phyloP scores from a whole-genome alignment of 2,888 invertebrate species.

The Tridacna crocea region DNA sequence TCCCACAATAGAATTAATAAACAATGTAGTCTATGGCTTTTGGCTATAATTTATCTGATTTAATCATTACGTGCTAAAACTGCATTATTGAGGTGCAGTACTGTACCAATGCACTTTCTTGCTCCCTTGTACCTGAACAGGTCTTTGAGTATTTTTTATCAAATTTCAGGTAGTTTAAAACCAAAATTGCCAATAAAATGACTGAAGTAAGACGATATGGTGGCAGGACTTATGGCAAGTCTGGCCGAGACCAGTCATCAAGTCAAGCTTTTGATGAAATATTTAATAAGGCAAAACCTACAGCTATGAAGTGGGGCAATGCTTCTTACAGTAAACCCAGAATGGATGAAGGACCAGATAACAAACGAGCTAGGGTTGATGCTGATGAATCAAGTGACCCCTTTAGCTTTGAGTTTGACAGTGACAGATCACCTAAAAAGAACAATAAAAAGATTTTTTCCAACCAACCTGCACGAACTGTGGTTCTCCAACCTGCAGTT shows the following conservation, averaged over 20 bases:
- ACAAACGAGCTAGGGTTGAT: slow-evolving; percentile 63
- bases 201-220: slow-evolving; percentile 62
- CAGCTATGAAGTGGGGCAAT: slow-evolving; percentile 78
- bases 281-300: slow-evolving; percentile 64
- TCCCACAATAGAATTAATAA: no score
- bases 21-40: no score
- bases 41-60: no score
- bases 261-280: slow-evolving; percentile 77
- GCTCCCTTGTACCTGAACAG: no score
- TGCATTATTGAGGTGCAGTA: no score
- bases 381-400: slow-evolving; percentile 71
- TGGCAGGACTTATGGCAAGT: slow-evolving; percentile 71
- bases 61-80: no score
- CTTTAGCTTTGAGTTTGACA: slow-evolving; percentile 78
- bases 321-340: slow-evolving; percentile 76
- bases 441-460: not conserved
- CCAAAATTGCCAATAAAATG: slow-evolving; percentile 15
- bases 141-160: not conserved
- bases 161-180: not conserved
- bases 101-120: no score
- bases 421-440: slow-evolving; percentile 64
- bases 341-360: slow-evolving; percentile 63
- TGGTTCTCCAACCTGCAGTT: slow-evolving; percentile 59
- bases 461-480: slow-evolving; percentile 26
- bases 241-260: slow-evolving; percentile 62